phyloP scores from a whole-genome alignment of 2,797 vertebrate genomes.

The Anas capensis region DNA sequence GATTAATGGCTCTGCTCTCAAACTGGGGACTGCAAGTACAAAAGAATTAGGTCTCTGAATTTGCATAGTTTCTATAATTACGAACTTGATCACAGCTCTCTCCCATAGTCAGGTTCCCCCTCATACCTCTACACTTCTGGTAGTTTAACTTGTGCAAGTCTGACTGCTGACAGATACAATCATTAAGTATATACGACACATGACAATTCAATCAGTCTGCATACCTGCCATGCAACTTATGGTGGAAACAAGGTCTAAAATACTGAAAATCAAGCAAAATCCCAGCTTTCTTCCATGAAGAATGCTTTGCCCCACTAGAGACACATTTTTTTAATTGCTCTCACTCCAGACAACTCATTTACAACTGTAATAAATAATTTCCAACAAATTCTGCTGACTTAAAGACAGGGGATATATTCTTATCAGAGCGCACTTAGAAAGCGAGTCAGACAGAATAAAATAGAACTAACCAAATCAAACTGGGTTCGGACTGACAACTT shows the following conservation, averaged over 20 bases:
- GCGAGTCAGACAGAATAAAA: conserved; percentile 3
- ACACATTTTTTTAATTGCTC: neutral
- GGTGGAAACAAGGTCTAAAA: neutral
- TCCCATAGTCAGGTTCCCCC: neutral
- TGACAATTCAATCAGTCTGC: neutral
- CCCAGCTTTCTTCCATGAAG: neutral
- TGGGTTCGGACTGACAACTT: conserved; percentile 12
- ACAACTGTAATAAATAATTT: neutral
- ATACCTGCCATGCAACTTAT: neutral
- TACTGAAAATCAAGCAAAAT: neutral
- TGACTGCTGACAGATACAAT: conserved; percentile 9
- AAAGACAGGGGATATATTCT: neutral
- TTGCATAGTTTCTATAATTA: conserved; percentile 44
- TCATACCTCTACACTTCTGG: neutral
- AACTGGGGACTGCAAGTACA: conserved; percentile 1
- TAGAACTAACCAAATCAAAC: neutral
- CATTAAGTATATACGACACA: neutral
- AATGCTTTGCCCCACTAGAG: neutral
- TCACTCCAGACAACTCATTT: conserved; percentile 17
- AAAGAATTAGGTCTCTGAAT: conserved; percentile 48
- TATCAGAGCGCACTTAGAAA: neutral
- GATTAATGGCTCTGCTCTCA: conserved; percentile 49
- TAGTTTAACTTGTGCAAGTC: neutral
- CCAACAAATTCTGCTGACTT: conserved; percentile 10
- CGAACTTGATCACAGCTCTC: neutral